A percentile compares a stretch with the other conserved stretches of the same genome.
These are phyloP conservation scores for Amblyteles armatorius DNA, from an alignment of 2,888 invertebrate genomes.

Conservation along the genomic window DNA sequence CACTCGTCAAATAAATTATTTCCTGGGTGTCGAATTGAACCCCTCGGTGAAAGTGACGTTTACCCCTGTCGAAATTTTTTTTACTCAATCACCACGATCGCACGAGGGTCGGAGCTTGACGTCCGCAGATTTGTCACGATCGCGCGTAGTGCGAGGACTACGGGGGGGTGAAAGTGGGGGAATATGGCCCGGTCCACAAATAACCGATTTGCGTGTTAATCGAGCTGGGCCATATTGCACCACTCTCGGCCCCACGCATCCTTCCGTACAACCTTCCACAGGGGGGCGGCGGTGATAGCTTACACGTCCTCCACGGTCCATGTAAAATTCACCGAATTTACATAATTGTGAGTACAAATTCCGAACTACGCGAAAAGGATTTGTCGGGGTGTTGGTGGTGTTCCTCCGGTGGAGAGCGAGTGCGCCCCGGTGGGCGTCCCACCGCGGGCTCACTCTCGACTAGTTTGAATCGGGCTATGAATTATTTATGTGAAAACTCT, in stretches of 20 bases:
- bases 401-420: background rate
- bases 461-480: conserved; percentile 73
- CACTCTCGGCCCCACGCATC: too few species aligned
- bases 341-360: conserved; percentile 81
- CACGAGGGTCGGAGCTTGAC: background rate
- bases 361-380: conserved; percentile 75
- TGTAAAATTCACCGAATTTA: conserved; percentile 71
- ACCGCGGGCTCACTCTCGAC: conserved; percentile 25
- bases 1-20: too few species aligned
- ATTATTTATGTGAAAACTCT: conserved; percentile 79
- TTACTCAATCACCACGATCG: conserved; percentile 14
- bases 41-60: conserved; percentile 5
- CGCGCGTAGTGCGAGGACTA: background rate
- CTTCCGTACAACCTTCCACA: conserved; percentile 9
- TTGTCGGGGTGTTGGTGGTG: conserved; percentile 65
- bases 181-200: too few species aligned
- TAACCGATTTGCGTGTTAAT: too few species aligned
- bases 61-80: background rate
- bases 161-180: background rate
- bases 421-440: conserved; percentile 23
- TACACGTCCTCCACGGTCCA: conserved; percentile 38
- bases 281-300: background rate
- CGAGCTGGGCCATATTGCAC: too few species aligned
- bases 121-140: conserved; percentile 40
- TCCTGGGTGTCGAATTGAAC: background rate